A percentile compares a stretch with the other conserved stretches of the same genome.
phyloP scores from a whole-genome alignment of 2,113 vertebrate species.

The Eublepharis macularius region DNA sequence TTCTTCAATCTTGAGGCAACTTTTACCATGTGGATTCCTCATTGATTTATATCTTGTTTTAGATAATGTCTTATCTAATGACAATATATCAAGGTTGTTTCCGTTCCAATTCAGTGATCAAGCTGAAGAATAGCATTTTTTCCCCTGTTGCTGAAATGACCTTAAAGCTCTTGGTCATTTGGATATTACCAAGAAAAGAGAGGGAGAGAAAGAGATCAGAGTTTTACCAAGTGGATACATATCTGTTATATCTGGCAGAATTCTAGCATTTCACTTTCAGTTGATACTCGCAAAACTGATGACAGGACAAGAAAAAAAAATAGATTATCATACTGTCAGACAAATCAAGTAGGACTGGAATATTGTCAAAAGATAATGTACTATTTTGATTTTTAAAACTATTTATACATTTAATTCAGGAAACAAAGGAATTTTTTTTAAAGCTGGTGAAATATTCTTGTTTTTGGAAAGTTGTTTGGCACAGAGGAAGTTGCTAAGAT shows the following conservation, averaged over 20 bases:
- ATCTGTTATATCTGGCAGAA: not conserved
- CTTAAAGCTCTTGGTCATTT: slow-evolving; percentile 54
- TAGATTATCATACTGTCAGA: not conserved
- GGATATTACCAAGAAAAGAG: slow-evolving; percentile 18
- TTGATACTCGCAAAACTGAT: not conserved
- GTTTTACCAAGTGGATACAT: not conserved
- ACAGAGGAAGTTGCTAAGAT: no score
- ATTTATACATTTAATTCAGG: no score
- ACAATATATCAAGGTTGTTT: slow-evolving; percentile 6
- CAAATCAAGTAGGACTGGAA: fast-evolving
- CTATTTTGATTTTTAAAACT: no score
- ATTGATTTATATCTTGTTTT: slow-evolving; percentile 26
- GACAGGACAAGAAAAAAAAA: slow-evolving; percentile 7
- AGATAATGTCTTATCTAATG: slow-evolving; percentile 38
- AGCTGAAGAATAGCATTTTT: slow-evolving; percentile 8
- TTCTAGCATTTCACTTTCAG: not conserved
- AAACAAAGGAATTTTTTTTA: no score
- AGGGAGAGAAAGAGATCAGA: not conserved
- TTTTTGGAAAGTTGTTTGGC: no score
- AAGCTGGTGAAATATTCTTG: no score
- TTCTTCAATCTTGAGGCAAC: slow-evolving; percentile 12
- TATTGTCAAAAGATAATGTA: not conserved
- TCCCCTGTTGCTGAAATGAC: not conserved
- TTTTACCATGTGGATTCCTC: slow-evolving; percentile 32
- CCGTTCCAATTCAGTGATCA: slow-evolving; percentile 35